Base-by-base conservation (phyloP, 2,113 vertebrate species). In the Kryptolebias marmoratus region DNA sequence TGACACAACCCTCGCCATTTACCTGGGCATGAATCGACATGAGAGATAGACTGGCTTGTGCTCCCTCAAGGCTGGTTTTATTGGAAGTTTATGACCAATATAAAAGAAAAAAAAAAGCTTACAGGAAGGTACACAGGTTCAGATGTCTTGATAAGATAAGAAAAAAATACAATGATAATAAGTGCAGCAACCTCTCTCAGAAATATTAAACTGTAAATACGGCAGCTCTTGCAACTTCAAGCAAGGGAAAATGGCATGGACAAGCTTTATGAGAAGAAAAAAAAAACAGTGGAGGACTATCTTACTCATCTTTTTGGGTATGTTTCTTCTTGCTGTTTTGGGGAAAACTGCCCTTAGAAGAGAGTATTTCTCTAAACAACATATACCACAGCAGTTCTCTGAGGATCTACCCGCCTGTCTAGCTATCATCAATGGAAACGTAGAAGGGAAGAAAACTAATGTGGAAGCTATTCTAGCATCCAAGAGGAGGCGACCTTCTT, bases 401-500 rank as follows among this genome's bases (percentile, higher is more conserved):
- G 54, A 30, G 30, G 90, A 94, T 56, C 65, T 92, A 32, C 79
- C 75, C 5, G 94, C 89, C 67, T 96, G 95, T 80, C 93, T 82
- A 0, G 86, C 79, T 13, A 16, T 98, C 53, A 90, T 92, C 60
- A 79, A 4, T 22, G 96, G 95, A 3, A 89, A 96, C 3, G 11
- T 11, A 0, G 11, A 31, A 0, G 92, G 90, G 0, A 58, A 22
- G 27, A 0, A 81, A 2, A 67, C 70, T 0, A 15, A 77, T 9
- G 31, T 96, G 9, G 49, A 67, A 36, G 77, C 60, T 1, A 74
- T 97, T 52, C 83, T 94, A 28, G 2, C 54, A 11, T 75, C 80
- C 1, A 82, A 13, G 53, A 85, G 7, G 10, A 88, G 10, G 64
- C 8, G 0, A 0, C 30, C 0, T 0, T 0, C 57, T 1, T 22